Evolutionary conservation across 1,140 invertebrate genomes (phyloP).

Genomic region (Anastrepha obliqua): DNA sequence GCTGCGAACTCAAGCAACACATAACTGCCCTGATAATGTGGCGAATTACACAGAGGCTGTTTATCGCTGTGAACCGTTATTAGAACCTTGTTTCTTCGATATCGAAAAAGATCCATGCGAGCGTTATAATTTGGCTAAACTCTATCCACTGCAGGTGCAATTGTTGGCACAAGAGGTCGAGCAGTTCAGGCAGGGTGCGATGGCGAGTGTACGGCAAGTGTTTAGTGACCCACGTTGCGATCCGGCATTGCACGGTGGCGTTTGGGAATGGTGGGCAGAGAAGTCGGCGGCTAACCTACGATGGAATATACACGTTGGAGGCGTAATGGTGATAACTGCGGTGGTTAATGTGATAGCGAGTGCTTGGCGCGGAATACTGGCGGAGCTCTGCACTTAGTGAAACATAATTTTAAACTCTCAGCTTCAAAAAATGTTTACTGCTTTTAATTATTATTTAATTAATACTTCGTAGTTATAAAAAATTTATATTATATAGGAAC

Average conservation of each 20-base stretch:
- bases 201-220: slow-evolving; percentile 54
- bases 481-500: not conserved
- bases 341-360: not conserved
- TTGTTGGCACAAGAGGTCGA: slow-evolving; percentile 65
- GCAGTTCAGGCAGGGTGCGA: slow-evolving; percentile 58
- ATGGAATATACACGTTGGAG: not conserved
- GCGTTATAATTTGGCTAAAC: slow-evolving; percentile 80
- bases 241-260: slow-evolving; percentile 62
- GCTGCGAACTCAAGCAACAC: slow-evolving; percentile 75
- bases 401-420: too few species aligned
- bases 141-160: slow-evolving; percentile 63
- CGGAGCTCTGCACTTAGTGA: not conserved
- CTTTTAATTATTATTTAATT: not conserved
- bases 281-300: not conserved
- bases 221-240: slow-evolving; percentile 58
- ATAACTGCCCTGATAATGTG: slow-evolving; percentile 66
- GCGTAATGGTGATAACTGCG: not conserved
- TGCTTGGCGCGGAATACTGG: not conserved
- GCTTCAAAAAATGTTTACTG: not conserved
- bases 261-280: slow-evolving; percentile 68
- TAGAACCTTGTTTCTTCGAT: slow-evolving; percentile 83
- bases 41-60: slow-evolving; percentile 58
- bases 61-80: slow-evolving; percentile 72
- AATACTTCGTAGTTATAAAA: not conserved
- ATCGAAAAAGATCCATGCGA: slow-evolving; percentile 87